Base-by-base conservation (phyloP, 2,888 invertebrate species). In the Amphipyra berbera region DNA sequence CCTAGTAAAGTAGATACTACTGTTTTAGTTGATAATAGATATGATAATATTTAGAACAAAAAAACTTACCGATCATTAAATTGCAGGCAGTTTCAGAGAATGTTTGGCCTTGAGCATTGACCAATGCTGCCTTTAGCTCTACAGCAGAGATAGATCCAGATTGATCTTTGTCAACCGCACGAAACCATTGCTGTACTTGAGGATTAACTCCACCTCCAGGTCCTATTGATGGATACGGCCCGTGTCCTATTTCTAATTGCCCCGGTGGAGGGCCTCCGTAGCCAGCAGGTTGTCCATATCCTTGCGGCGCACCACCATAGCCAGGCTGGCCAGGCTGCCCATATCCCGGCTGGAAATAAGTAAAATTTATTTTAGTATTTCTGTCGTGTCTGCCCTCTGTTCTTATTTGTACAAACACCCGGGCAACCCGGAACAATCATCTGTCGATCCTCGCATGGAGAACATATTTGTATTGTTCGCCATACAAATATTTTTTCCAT, bases 61-160 rank as follows among this genome's bases (percentile, higher is more conserved):
- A 30, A 55, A 50, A 74, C 88, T 85, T 90, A 97, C 97, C 97
- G 78, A 98, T 98, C 98, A 98, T 98, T 33, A 98, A 94, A 78
- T 96, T 96, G 87, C 98, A 98, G 8, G 98, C 97, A 63, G 96
- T 96, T 78, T 97, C 97, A 4, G 98, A 98, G 88, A 98, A 98
- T 66, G 96, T 96, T 78, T 97, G 96, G 12, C 98, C 98, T 89
- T 98, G 97, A 15, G 97, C 98, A 91, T 98, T 98, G 15, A 98
- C 96, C 42, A 98, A 92, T 0, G 98, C 98, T 7, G 96, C 94
- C 88, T 97, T 97, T 14, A 98, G 92, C 91, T 98, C 98, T 9
- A 86, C 69, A 8, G 97, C 96, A 55, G 97, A 96, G 55, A 98
- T 98, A 86, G 96, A 96, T 2, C 98, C 98, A 14, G 98, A 98